Percentiles rank a stretch among this genome's conserved stretches.
Conservation (phyloP, 92 coral and sea anemone genomes). For the Epizoanthus ramosus region DNA sequence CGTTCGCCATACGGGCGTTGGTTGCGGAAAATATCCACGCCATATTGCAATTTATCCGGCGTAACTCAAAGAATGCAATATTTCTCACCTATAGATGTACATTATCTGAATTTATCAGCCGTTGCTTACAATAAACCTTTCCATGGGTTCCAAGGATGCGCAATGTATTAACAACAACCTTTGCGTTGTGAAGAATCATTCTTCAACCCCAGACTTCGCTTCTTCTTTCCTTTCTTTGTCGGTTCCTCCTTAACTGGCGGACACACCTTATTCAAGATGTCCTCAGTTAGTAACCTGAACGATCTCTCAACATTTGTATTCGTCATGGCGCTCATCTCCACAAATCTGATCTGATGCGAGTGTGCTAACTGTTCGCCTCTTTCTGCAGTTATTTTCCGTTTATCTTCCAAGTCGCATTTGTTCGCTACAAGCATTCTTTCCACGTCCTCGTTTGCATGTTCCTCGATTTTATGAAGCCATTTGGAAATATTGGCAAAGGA, state of each 20-base stretch:
- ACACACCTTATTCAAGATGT: slow-evolving; percentile 92
- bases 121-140: neutral
- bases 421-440: slow-evolving; percentile 88
- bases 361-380: slow-evolving; percentile 85
- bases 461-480: slow-evolving; percentile 95
- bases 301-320: slow-evolving; percentile 86
- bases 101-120: too few species aligned
- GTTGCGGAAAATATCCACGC: too few species aligned
- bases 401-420: slow-evolving; percentile 87
- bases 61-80: too few species aligned
- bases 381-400: slow-evolving; percentile 71
- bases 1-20: too few species aligned
- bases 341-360: slow-evolving; percentile 65
- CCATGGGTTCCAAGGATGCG: neutral
- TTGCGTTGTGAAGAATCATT: slow-evolving; percentile 54
- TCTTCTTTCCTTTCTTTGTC: slow-evolving; percentile 71
- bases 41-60: too few species aligned
- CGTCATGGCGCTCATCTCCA: slow-evolving; percentile 93
- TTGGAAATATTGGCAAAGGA: slow-evolving; percentile 89
- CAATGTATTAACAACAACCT: slow-evolving; percentile 56
- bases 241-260: slow-evolving; percentile 92
- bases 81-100: too few species aligned
- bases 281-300: slow-evolving; percentile 76
- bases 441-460: slow-evolving; percentile 97
- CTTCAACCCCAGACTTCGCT: slow-evolving; percentile 73